Conservation (phyloP, 2,797 vertebrate genomes). For the Chiloscyllium punctatum region DNA sequence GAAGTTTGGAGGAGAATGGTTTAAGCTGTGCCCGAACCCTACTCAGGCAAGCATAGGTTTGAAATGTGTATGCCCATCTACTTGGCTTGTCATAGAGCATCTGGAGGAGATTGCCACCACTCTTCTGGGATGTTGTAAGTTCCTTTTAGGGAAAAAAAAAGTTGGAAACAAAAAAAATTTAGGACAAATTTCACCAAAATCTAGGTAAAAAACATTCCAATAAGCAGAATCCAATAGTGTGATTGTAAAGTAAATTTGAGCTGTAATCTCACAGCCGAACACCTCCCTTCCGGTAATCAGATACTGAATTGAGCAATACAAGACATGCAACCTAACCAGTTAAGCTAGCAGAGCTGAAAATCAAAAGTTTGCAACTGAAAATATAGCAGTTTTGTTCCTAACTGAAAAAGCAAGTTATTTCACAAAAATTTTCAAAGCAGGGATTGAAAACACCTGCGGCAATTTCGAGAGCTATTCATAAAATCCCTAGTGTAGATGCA, state of each 20-base stretch:
- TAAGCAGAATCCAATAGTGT: no score
- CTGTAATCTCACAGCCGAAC: neutral
- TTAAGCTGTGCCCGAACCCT: constrained; percentile 68
- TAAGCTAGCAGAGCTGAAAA: neutral
- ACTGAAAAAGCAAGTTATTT: neutral
- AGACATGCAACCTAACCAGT: neutral
- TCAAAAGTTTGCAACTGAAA: neutral
- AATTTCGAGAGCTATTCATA: no score
- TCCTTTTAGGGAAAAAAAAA: constrained; percentile 55
- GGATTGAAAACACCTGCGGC: neutral
- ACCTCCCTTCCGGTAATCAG: neutral
- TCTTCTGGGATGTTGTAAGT: constrained; percentile 74
- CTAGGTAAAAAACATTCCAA: neutral
- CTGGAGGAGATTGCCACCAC: constrained; percentile 76
- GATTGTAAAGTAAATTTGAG: neutral
- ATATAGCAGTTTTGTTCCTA: neutral
- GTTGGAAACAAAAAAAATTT: neutral
- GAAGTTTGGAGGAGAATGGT: constrained; percentile 61
- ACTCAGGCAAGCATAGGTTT: constrained; percentile 73
- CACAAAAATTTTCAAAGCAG: neutral
- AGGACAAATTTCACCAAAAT: neutral
- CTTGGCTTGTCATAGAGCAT: constrained; percentile 75
- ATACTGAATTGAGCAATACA: neutral
- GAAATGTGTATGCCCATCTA: constrained; percentile 78
- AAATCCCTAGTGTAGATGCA: no score